Evolutionary conservation across 2,113 vertebrate genomes (phyloP), one percentile per base, ranked within the genome.

Genomic region (Rhinopomastus cyanomelas): DNA sequence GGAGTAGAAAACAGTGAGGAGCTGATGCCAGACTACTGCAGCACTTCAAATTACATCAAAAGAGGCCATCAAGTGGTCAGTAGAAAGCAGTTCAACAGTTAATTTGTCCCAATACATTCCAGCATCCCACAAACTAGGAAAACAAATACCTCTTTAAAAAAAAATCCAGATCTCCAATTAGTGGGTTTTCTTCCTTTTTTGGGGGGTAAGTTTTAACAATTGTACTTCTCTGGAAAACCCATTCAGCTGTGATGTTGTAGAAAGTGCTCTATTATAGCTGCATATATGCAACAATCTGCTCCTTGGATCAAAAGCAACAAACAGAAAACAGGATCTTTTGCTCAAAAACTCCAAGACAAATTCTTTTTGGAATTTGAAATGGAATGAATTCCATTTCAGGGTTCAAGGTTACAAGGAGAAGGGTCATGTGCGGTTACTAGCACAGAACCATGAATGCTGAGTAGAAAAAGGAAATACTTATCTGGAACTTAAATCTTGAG

Each of bases 41-140:
- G 51, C 36, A 37, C 44, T 56, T 62, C 52, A 85, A 89, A 85
- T 20, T 37, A 46, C 77, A 89, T 88, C 74, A 90, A 59, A 89
- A 95, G 51, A 91, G 87, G 92, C 95, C 95, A 83, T 86, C 95
- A 91, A 87, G 93, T 84, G 94, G 88, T 44, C 79, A 92, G 19
- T 65, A 32, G 22, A 44, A 85, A 85, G 73, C 46, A 85, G 66
- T 93, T 92, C 91, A 88, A 67, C 21, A 36, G 27, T n/a, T 53
- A n/a, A 12, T 62, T 75, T 68, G 25, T 42, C 34, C 27, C 60
- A 30, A 3, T 17, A 36, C 8, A 8, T 59, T 77, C 65, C 20
- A 37, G 21, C 18, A 77, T 18, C 5, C 27, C 19, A 20, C 2
- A 59, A 5, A 69, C 9, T 60, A 68, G 81, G 17, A 81, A 92